Percentiles rank a stretch among this genome's conserved stretches.
Conservation (phyloP, 2,888 invertebrate genomes). For the Podabrus alpinus region DNA sequence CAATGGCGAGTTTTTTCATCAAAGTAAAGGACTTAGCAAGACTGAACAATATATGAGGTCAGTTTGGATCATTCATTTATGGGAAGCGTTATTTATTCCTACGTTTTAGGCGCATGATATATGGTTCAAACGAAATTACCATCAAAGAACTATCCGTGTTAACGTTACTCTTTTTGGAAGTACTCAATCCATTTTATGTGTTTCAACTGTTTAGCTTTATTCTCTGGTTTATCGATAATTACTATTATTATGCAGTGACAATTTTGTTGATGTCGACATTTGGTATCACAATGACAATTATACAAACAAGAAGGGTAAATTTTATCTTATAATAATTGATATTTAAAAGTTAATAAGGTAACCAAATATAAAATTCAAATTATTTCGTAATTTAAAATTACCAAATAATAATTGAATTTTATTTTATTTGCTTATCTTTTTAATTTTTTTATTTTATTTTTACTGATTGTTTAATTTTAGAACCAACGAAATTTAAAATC, state of each 20-base stretch:
- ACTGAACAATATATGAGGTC: constrained; percentile 69
- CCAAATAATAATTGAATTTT: too few relatives aligned
- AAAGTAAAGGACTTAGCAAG: constrained; percentile 62
- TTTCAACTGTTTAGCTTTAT: constrained; percentile 91
- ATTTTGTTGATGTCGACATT: constrained; percentile 83
- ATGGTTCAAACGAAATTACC: constrained; percentile 82
- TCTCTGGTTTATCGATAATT: constrained; percentile 88
- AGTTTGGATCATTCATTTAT: constrained; percentile 31
- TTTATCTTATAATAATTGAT: neutral
- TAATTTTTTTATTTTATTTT: too few relatives aligned
- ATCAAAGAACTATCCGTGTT: constrained; percentile 76
- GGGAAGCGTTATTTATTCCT: neutral
- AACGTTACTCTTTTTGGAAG: constrained; percentile 77
- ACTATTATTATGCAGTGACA: constrained; percentile 86
- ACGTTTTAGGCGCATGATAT: constrained; percentile 71
- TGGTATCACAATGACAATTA: constrained; percentile 80
- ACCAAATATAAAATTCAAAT: too few relatives aligned
- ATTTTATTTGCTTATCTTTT: too few relatives aligned
- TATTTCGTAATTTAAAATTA: too few relatives aligned
- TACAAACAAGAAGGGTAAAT: constrained; percentile 80
- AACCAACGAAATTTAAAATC: constrained; percentile 89
- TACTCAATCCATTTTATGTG: constrained; percentile 93
- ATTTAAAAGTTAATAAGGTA: neutral
- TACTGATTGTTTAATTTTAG: constrained; percentile 52
- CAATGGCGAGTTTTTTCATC: constrained; percentile 67